Percentiles rank a stretch among this genome's conserved stretches.
These are phyloP conservation scores for Paraescarpia echinospica DNA, from an alignment of 1,140 invertebrate species.

Conservation along the genomic window DNA sequence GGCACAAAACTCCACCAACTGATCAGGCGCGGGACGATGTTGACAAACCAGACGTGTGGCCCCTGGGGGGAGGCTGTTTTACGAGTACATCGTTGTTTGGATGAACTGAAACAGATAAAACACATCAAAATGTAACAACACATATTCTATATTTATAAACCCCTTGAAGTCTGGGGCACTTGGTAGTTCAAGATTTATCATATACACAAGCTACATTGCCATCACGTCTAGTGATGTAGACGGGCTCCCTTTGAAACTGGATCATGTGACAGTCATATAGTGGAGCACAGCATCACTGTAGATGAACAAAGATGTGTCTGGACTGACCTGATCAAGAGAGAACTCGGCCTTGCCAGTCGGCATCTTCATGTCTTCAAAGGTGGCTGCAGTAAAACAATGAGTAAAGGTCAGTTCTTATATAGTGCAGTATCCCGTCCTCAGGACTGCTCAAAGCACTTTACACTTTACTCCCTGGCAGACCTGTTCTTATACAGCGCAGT, in stretches of 20 bases:
- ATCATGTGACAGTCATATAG: no score
- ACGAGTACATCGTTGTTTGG: slow-evolving; percentile 53
- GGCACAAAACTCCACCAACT: not conserved
- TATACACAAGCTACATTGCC: no score
- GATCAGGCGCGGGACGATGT: not conserved
- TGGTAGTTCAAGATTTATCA: not conserved
- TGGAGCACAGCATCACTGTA: no score
- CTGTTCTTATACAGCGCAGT: no score
- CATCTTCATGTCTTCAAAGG: slow-evolving; percentile 5
- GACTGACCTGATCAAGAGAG: slow-evolving; percentile 20
- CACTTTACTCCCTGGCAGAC: no score
- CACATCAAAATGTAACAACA: not conserved
- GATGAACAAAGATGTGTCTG: no score
- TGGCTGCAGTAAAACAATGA: not conserved
- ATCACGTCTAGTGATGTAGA: no score
- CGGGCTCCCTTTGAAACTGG: no score
- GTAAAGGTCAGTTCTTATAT: no score
- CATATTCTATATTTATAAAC: not conserved
- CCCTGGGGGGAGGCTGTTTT: not conserved
- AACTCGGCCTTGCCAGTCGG: slow-evolving; percentile 13
- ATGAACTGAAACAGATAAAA: slow-evolving; percentile 46
- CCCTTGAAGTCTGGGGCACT: not conserved
- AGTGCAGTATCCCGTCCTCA: no score
- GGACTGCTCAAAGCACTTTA: no score
- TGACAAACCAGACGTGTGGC: not conserved